Evolutionary conservation across 2,888 invertebrate genomes (phyloP).

Genomic region (Tiliacea citrago): DNA sequence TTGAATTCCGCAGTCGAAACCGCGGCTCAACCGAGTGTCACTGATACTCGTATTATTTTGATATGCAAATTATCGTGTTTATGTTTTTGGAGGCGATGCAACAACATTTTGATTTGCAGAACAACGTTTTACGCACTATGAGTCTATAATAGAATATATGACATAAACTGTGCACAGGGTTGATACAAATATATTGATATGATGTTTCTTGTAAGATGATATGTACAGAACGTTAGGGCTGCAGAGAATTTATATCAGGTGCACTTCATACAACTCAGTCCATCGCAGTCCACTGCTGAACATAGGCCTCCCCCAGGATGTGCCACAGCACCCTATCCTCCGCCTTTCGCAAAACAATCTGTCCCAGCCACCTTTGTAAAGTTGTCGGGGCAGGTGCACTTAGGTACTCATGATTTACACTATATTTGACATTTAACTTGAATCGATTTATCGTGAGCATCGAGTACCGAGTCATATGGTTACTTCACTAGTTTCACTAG

Average conservation of each 20-base stretch:
- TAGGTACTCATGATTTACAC: not conserved
- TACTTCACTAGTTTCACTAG: no score
- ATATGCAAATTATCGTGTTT: constrained; percentile 19
- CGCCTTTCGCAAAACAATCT: no score
- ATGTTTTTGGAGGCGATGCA: not conserved
- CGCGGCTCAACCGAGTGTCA: not conserved
- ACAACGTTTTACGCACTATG: not conserved
- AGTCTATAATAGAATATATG: not conserved
- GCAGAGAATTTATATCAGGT: not conserved
- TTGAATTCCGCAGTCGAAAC: constrained; percentile 9
- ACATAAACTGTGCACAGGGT: not conserved
- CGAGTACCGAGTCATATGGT: no score
- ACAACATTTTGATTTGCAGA: not conserved
- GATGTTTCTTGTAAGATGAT: no score
- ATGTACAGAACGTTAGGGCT: no score
- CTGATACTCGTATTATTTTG: constrained; percentile 26
- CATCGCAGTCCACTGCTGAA: no score
- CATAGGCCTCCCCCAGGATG: no score
- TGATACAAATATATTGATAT: not conserved
- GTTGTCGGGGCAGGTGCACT: not conserved
- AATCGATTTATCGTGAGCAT: no score
- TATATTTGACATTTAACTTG: no score
- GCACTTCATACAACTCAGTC: no score
- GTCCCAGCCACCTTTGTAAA: no score
- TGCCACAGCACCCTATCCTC: no score